phyloP scores from a whole-genome alignment of 1,140 invertebrate species.

The Caligus rogercresseyi region DNA sequence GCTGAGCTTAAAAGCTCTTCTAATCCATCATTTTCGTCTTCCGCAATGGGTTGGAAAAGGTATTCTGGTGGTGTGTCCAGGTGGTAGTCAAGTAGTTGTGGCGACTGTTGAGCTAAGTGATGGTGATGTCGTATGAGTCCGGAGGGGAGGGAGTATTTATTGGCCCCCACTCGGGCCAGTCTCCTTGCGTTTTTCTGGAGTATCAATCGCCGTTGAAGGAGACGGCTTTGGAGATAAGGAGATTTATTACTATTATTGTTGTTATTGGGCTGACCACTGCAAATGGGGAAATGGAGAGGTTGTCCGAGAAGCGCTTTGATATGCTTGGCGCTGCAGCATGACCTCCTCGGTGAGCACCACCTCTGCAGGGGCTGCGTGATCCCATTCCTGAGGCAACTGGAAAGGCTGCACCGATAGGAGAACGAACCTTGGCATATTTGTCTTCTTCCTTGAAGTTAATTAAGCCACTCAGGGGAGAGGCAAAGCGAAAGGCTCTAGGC shows the following conservation, averaged over 20 bases:
- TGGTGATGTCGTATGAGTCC: not conserved
- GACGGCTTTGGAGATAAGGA: not conserved
- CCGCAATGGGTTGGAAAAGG: slow-evolving; percentile 21
- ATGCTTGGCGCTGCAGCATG: not conserved
- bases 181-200: not conserved
- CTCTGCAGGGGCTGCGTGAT: no score
- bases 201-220: not conserved
- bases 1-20: not conserved
- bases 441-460: not conserved
- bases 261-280: not conserved
- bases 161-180: not conserved
- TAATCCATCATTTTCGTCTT: slow-evolving; percentile 18
- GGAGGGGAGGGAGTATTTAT: not conserved
- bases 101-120: not conserved
- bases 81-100: not conserved
- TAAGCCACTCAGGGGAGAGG: not conserved
- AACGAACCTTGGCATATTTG: not conserved
- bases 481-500: not conserved
- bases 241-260: not conserved
- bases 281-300: not conserved
- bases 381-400: no score
- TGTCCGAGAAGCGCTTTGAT: not conserved
- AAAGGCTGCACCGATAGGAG: no score
- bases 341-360: no score
- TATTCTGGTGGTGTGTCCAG: slow-evolving; percentile 13